These are phyloP conservation scores for Ginglymostoma cirratum DNA, from an alignment of 2,113 vertebrate species.

Conservation along the genomic window DNA sequence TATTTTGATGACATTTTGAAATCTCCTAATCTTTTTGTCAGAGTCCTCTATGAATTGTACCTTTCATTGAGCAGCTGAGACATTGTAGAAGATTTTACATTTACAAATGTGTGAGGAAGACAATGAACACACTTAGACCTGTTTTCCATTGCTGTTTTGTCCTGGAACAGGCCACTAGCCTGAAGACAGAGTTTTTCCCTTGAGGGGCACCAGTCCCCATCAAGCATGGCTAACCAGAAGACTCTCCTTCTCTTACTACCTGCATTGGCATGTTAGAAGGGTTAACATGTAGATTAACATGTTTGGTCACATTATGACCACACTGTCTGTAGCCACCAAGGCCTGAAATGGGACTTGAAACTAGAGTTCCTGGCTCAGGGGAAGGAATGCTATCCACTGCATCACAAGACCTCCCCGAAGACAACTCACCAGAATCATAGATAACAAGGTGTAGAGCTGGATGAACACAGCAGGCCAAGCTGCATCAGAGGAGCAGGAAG, in stretches of 20 bases:
- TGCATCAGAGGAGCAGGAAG: no score
- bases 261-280: not conserved
- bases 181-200: not conserved
- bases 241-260: not conserved
- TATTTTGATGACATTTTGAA: not conserved
- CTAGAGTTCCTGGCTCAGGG: not conserved
- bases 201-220: not conserved
- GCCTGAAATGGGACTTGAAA: not conserved
- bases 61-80: not conserved
- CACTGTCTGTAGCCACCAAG: not conserved
- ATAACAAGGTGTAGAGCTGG: no score
- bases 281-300: not conserved
- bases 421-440: no score
- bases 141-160: not conserved
- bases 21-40: not conserved
- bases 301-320: not conserved
- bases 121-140: not conserved
- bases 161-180: not conserved
- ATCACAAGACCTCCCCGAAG: not conserved
- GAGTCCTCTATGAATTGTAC: not conserved
- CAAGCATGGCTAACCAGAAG: not conserved
- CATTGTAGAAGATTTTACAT: no score
- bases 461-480: no score
- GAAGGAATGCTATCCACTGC: not conserved
- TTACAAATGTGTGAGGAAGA: not conserved